Percentiles rank a stretch among this genome's conserved stretches.
These are phyloP conservation scores for Cairina moschata DNA, from an alignment of 2,113 vertebrate genomes.

Conservation along the genomic window DNA sequence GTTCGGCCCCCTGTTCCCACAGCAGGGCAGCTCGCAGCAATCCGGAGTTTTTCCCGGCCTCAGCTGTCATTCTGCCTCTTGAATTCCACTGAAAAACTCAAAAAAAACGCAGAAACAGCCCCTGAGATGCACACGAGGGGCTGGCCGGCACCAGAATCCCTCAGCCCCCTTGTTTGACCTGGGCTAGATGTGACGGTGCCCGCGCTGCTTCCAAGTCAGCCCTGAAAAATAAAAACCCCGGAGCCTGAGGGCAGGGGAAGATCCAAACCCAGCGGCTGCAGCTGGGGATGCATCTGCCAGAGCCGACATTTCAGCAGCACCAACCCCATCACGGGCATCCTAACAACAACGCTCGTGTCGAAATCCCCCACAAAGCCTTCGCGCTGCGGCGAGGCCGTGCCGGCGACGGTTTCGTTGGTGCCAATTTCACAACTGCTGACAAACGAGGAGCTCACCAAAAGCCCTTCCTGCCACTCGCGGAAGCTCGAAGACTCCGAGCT, in stretches of 20 bases:
- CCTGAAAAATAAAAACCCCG: background rate
- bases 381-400: fast-evolving
- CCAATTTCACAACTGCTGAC: background rate
- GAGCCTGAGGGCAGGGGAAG: background rate
- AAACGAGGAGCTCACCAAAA: background rate
- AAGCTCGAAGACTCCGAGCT: background rate
- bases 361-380: background rate
- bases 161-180: background rate
- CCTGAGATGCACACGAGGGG: fast-evolving
- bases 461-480: background rate
- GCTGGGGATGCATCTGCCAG: background rate
- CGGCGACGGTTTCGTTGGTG: fast-evolving
- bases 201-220: background rate
- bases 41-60: background rate
- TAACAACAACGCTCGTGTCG: background rate
- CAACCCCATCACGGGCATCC: background rate
- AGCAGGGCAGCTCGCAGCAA: background rate
- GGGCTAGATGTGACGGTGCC: background rate
- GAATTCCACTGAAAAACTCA: background rate
- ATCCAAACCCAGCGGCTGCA: background rate
- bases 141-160: background rate
- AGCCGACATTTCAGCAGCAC: background rate
- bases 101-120: background rate
- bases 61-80: background rate
- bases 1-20: background rate